A percentile compares a stretch with the other conserved stretches of the same genome.
Conservation (phyloP, 1,140 invertebrate genomes). For the Drosophila seguyi region DNA sequence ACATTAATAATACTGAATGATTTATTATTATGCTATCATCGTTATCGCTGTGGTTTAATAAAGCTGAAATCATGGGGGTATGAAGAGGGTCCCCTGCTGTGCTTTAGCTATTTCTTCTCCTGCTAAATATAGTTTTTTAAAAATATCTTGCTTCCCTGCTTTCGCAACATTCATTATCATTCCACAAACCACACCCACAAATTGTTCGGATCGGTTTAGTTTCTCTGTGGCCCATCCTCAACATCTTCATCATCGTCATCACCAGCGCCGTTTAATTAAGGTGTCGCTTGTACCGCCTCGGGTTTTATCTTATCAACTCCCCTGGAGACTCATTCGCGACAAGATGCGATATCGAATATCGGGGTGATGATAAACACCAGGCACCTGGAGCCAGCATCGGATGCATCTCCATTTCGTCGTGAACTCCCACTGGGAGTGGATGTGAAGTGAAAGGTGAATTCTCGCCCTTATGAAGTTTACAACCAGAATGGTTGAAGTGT, state of each 20-base stretch:
- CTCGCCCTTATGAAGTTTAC: constrained; percentile 39
- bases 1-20: constrained; percentile 20
- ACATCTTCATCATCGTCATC: constrained; percentile 17
- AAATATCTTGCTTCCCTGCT: constrained; percentile 1
- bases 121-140: constrained; percentile 25
- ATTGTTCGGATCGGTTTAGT: background rate
- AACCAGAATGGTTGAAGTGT: constrained; percentile 35
- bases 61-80: background rate
- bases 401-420: constrained; percentile 38
- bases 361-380: constrained; percentile 21
- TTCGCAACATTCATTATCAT: constrained; percentile 10
- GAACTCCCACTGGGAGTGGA: constrained; percentile 45
- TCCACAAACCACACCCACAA: background rate
- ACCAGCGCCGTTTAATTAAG: constrained; percentile 51
- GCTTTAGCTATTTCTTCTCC: background rate
- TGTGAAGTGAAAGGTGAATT: constrained; percentile 20
- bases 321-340: constrained; percentile 44
- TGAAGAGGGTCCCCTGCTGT: too few species aligned
- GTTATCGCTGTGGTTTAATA: background rate
- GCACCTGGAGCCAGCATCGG: constrained; percentile 2
- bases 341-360: constrained; percentile 57
- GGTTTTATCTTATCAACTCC: constrained; percentile 54
- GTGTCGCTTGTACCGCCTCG: constrained; percentile 36
- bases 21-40: constrained; percentile 13
- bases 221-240: constrained; percentile 10